These are phyloP conservation scores for Tenthredo amoena DNA, from an alignment of 2,888 invertebrate species.

Conservation along the genomic window DNA sequence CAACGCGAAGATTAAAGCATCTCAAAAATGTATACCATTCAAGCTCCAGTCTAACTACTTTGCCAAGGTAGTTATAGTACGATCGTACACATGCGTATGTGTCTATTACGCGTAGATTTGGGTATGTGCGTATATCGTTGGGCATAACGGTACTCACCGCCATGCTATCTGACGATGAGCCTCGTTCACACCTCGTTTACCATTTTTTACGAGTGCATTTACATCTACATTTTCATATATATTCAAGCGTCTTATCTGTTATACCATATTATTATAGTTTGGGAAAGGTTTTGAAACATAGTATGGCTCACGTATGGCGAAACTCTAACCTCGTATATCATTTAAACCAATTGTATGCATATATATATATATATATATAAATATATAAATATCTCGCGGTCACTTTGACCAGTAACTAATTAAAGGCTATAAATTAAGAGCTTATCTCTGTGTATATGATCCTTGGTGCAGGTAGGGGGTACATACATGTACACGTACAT, in stretches of 20 bases:
- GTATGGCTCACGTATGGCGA: too few species aligned
- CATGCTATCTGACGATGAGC: conserved; percentile 2
- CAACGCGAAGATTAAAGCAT: not conserved
- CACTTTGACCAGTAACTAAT: not conserved
- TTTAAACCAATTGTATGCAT: not conserved
- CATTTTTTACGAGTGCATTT: not conserved
- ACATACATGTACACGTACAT: too few species aligned
- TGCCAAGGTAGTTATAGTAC: not conserved
- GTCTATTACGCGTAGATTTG: not conserved
- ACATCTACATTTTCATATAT: not conserved
- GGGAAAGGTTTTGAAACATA: not conserved
- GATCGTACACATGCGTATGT: too few species aligned
- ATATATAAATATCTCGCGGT: not conserved
- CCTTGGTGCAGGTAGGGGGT: not conserved
- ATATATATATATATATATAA: not conserved
- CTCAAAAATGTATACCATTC: not conserved
- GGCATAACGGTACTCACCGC: not conserved
- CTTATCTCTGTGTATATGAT: not conserved
- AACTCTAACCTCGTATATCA: not conserved
- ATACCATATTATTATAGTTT: not conserved
- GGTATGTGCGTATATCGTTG: not conserved
- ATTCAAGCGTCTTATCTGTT: not conserved
- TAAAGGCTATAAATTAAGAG: not conserved
- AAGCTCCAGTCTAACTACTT: not conserved
- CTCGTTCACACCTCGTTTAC: conserved; percentile 2